A percentile compares a stretch with the other conserved stretches of the same genome.
Conservation (phyloP, 1,140 invertebrate genomes). For the Drosophila santomea region DNA sequence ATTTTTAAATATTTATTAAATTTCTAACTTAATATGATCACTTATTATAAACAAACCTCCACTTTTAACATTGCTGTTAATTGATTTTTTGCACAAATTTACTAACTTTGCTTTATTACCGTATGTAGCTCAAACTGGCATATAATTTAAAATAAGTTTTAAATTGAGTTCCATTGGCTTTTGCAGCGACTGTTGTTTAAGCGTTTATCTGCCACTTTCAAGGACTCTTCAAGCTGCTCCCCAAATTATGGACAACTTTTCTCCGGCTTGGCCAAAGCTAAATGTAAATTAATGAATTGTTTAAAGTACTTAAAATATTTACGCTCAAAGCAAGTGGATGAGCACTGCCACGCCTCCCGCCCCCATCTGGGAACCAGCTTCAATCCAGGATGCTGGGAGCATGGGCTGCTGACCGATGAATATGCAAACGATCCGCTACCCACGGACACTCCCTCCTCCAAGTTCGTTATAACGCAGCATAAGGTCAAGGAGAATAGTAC, state of each 20-base stretch:
- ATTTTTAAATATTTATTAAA: too few relatives aligned
- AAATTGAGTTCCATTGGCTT: background rate
- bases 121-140: too few relatives aligned
- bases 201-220: conserved; percentile 24
- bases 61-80: too few relatives aligned
- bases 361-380: conserved; percentile 3
- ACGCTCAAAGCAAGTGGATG: conserved; percentile 66
- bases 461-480: conserved; percentile 66
- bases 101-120: too few relatives aligned
- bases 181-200: background rate
- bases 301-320: conserved; percentile 78
- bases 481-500: conserved; percentile 57
- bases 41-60: too few relatives aligned
- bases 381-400: conserved; percentile 5
- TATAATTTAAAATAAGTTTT: background rate
- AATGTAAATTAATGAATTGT: conserved; percentile 82
- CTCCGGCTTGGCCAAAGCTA: conserved; percentile 40
- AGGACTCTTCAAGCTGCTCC: conserved; percentile 16
- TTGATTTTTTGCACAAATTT: too few relatives aligned
- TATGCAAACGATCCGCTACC: conserved; percentile 63
- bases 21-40: too few relatives aligned
- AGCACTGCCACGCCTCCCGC: conserved; percentile 19
- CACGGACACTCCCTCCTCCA: conserved; percentile 19
- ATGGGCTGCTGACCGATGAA: conserved; percentile 66
- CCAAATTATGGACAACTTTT: conserved; percentile 37